Conservation (phyloP, 2,888 invertebrate species). For the Nemurella pictetii region DNA sequence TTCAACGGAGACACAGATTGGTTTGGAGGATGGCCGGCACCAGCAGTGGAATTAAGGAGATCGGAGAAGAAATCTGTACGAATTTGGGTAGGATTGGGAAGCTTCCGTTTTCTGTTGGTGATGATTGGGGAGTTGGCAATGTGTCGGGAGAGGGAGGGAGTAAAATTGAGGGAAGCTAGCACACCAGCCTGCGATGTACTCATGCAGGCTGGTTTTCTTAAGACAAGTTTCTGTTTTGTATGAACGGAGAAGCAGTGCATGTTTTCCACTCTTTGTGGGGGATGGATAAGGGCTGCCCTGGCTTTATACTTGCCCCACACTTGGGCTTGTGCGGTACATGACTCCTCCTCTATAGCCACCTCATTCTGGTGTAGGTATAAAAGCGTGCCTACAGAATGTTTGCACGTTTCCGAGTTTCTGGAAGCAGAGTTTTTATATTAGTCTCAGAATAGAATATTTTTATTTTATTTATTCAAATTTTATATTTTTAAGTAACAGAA, state of each 20-base stretch:
- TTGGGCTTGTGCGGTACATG: not conserved
- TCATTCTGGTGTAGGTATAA: not conserved
- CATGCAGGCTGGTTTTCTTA: not conserved
- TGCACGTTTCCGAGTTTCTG: not conserved
- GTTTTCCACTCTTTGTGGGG: not conserved
- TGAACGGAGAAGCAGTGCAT: not conserved
- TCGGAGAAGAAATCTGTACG: not conserved
- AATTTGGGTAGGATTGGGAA: not conserved
- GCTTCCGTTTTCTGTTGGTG: not conserved
- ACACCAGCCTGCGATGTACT: not conserved
- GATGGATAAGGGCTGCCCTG: not conserved
- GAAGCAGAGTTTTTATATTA: too few species aligned
- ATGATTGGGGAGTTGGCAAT: not conserved
- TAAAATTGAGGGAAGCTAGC: not conserved
- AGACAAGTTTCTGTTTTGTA: not conserved
- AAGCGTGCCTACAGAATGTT: not conserved
- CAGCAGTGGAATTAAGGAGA: not conserved
- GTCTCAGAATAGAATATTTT: too few species aligned
- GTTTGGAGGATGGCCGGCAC: not conserved
- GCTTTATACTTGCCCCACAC: not conserved
- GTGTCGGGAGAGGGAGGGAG: not conserved
- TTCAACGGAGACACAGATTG: not conserved
- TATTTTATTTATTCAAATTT: too few species aligned
- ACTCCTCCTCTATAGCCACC: not conserved
- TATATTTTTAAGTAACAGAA: too few species aligned